Conservation (phyloP, 1,140 invertebrate species). For the Helicoverpa armigera region DNA sequence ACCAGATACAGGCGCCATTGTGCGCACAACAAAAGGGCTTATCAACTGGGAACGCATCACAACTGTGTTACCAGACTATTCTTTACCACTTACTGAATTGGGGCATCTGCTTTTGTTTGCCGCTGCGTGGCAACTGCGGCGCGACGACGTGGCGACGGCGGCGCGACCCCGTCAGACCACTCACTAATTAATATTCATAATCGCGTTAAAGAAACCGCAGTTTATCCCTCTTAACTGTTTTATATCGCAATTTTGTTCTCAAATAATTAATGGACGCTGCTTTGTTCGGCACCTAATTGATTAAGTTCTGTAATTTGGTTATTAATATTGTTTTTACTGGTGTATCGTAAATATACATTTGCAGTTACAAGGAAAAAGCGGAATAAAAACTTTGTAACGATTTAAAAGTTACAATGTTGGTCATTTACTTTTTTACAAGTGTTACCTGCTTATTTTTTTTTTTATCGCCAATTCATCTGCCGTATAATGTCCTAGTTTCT, state of each 20-base stretch:
- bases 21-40: constrained; percentile 41
- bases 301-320: constrained; percentile 48
- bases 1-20: constrained; percentile 41
- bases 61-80: constrained; percentile 36
- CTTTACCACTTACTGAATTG: constrained; percentile 46
- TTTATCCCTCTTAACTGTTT: constrained; percentile 52
- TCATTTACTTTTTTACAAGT: no score
- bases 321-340: constrained; percentile 47
- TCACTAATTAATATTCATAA: constrained; percentile 50
- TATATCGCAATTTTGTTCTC: constrained; percentile 43
- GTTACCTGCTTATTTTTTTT: not conserved
- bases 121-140: constrained; percentile 1
- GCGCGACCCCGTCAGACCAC: not conserved
- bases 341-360: constrained; percentile 31
- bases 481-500: no score
- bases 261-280: constrained; percentile 42
- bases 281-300: constrained; percentile 46
- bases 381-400: not conserved
- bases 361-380: not conserved
- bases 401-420: not conserved
- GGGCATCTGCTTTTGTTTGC: constrained; percentile 48
- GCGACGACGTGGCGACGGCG: not conserved
- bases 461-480: not conserved
- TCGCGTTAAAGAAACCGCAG: constrained; percentile 44
- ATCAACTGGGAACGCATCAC: constrained; percentile 36